These are phyloP conservation scores for Diploptera punctata DNA, from an alignment of 2,888 invertebrate genomes.

Conservation along the genomic window DNA sequence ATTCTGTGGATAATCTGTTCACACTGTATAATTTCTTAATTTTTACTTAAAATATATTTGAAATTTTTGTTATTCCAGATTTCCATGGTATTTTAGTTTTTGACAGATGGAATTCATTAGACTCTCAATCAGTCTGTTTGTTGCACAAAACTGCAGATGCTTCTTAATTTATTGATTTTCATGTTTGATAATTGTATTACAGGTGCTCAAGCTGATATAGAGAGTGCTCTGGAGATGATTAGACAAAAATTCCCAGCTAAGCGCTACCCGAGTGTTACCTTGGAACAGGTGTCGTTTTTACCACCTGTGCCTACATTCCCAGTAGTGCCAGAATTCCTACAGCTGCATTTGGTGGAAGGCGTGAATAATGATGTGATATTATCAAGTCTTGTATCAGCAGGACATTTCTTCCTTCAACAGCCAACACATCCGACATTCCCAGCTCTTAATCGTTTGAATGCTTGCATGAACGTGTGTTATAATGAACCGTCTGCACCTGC, in stretches of 20 bases:
- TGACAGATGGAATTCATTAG: too few species aligned
- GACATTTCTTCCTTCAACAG: slow-evolving; percentile 94
- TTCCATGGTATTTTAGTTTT: too few species aligned
- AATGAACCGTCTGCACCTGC: slow-evolving; percentile 77
- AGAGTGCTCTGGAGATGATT: slow-evolving; percentile 83
- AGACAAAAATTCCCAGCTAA: slow-evolving; percentile 83
- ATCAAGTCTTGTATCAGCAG: slow-evolving; percentile 84
- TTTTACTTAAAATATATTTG: too few species aligned
- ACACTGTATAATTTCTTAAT: too few species aligned
- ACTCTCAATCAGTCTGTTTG: too few species aligned
- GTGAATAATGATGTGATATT: slow-evolving; percentile 93
- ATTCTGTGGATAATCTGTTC: too few species aligned
- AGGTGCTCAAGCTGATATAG: slow-evolving; percentile 80
- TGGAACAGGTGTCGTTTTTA: slow-evolving; percentile 63
- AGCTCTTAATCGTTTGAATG: slow-evolving; percentile 78
- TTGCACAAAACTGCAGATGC: too few species aligned
- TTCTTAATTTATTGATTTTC: too few species aligned
- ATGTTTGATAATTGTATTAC: too few species aligned
- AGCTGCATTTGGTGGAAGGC: slow-evolving; percentile 88
- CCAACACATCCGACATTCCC: slow-evolving; percentile 94
- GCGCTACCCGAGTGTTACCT: slow-evolving; percentile 79
- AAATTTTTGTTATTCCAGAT: too few species aligned
- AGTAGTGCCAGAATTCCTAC: slow-evolving; percentile 62
- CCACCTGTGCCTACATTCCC: slow-evolving; percentile 51
- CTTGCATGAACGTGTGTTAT: slow-evolving; percentile 85